These are phyloP conservation scores for Eupsittula cactorum DNA, from an alignment of 2,113 vertebrate species.

Conservation along the genomic window DNA sequence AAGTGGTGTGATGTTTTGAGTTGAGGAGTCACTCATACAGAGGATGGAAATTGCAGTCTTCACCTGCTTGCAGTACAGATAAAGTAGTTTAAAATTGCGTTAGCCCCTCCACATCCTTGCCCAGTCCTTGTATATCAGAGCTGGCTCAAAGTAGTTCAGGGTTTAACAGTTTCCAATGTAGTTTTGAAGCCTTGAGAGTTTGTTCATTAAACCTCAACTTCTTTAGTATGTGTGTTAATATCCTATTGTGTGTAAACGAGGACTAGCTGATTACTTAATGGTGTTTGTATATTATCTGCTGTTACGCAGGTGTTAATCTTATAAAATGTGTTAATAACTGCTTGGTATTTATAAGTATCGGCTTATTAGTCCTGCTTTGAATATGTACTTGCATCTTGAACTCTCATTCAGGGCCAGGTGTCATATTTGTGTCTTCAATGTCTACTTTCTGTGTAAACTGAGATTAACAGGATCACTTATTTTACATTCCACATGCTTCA, in stretches of 20 bases:
- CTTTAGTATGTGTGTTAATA: neutral
- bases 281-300: conserved; percentile 14
- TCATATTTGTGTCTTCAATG: neutral
- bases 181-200: neutral
- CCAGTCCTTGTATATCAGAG: neutral
- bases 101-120: neutral
- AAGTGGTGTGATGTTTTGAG: neutral
- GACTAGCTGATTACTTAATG: conserved; percentile 24
- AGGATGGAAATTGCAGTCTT: neutral
- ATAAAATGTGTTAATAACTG: conserved; percentile 49
- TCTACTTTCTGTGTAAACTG: neutral
- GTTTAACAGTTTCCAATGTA: neutral
- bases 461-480: neutral
- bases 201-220: neutral
- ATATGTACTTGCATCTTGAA: neutral
- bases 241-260: conserved; percentile 33
- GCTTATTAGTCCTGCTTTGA: neutral
- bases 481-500: neutral
- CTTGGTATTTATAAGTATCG: conserved; percentile 44
- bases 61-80: neutral
- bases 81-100: neutral
- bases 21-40: neutral
- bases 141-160: neutral
- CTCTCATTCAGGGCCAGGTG: neutral
- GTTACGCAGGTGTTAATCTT: conserved; percentile 23